Percentiles rank a stretch among this genome's conserved stretches.
phyloP scores from a whole-genome alignment of 2,113 vertebrate species.

The Pongo abelii region DNA sequence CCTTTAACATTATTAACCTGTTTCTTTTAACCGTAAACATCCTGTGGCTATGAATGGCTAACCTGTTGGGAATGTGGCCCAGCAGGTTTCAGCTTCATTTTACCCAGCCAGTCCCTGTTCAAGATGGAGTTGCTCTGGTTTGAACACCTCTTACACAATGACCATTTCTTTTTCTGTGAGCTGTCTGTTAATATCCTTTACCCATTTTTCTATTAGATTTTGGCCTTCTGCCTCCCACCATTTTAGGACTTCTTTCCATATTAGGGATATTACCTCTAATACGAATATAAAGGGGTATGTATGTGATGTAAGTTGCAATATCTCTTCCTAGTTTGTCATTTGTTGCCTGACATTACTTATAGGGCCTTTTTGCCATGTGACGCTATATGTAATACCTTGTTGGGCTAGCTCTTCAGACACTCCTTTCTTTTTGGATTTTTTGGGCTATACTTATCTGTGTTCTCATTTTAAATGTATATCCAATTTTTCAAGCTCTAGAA shows the following conservation, averaged over 20 bases:
- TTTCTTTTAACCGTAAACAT: too few species aligned
- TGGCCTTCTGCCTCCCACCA: not conserved
- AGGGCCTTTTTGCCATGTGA: not conserved
- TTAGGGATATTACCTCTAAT: not conserved
- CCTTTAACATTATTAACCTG: too few species aligned
- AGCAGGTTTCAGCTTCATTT: too few species aligned
- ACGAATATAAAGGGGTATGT: not conserved
- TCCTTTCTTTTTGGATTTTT: not conserved
- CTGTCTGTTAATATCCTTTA: not conserved
- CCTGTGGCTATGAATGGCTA: too few species aligned
- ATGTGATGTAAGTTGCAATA: not conserved
- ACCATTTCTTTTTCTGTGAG: not conserved
- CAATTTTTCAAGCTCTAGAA: not conserved
- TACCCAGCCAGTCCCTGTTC: too few species aligned
- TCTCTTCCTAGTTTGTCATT: not conserved
- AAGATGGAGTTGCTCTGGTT: too few species aligned
- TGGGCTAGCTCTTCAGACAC: not conserved
- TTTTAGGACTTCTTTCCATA: not conserved
- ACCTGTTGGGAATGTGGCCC: too few species aligned
- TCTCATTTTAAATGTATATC: constrained; percentile 37
- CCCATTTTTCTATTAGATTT: not conserved
- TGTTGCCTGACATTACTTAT: not conserved
- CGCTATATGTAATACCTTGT: not conserved
- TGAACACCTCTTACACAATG: not conserved
- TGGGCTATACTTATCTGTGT: not conserved